These are phyloP conservation scores for Bambusicola thoracicus DNA, from an alignment of 2,113 vertebrate genomes.

Conservation along the genomic window DNA sequence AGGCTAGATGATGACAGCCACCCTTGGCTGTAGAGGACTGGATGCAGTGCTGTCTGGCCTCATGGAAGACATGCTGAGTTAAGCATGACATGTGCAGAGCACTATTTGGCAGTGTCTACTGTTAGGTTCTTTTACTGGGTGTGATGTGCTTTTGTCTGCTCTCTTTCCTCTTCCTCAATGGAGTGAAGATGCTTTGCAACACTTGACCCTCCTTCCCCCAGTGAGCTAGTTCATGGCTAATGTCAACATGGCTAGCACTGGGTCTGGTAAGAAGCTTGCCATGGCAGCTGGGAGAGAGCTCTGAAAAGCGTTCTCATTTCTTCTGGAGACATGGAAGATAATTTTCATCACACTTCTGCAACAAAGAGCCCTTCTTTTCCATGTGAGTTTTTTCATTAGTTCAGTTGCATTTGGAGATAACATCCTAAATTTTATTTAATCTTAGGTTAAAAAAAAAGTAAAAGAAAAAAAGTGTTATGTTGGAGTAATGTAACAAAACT, in stretches of 20 bases:
- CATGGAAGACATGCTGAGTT: not conserved
- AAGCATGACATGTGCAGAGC: accelerated
- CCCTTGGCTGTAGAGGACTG: not conserved
- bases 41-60: not conserved
- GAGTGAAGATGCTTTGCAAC: accelerated
- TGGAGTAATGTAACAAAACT: not conserved
- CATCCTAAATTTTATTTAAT: too few species aligned
- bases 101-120: not conserved
- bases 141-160: accelerated
- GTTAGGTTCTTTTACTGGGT: not conserved
- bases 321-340: not conserved
- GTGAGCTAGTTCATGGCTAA: not conserved
- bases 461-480: not conserved
- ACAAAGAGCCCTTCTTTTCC: not conserved
- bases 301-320: accelerated
- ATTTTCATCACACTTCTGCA: not conserved
- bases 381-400: not conserved
- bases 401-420: not conserved
- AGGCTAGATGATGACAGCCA: not conserved
- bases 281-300: not conserved
- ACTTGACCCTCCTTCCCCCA: not conserved
- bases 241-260: not conserved
- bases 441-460: too few species aligned
- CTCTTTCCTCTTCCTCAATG: not conserved
- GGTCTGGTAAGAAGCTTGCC: not conserved